A percentile compares a stretch with the other conserved stretches of the same genome.
These are phyloP conservation scores for Lottia gigantea DNA, from an alignment of 2,888 invertebrate genomes.

Conservation along the genomic window DNA sequence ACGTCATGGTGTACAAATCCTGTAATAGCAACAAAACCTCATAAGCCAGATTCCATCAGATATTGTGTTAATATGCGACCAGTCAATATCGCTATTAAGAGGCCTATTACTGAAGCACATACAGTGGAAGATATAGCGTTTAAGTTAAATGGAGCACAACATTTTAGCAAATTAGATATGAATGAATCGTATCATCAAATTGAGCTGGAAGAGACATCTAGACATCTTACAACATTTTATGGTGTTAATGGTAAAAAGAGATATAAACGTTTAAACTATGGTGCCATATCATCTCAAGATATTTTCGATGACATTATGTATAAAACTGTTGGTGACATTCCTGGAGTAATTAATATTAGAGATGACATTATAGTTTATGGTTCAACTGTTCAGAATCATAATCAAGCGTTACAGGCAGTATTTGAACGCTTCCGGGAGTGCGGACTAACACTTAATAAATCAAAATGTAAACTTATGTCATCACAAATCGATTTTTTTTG, in stretches of 20 bases:
- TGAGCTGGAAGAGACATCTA: background rate
- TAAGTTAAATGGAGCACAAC: constrained; percentile 1
- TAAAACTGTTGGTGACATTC: constrained; percentile 25
- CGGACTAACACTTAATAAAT: background rate
- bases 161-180: constrained; percentile 1
- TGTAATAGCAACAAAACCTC: constrained; percentile 30
- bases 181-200: constrained; percentile 12
- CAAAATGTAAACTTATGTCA: background rate
- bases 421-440: background rate
- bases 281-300: constrained; percentile 35
- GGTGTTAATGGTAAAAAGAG: constrained; percentile 12
- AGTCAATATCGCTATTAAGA: constrained; percentile 3
- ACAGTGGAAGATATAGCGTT: constrained; percentile 3
- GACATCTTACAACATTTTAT: constrained; percentile 20
- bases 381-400: background rate
- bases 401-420: background rate
- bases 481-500: background rate
- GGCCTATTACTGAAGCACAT: background rate
- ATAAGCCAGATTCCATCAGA: constrained; percentile 30
- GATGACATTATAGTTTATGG: constrained; percentile 38
- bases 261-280: constrained; percentile 38
- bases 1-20: constrained; percentile 24
- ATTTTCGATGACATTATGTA: constrained; percentile 35
- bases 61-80: constrained; percentile 19
- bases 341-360: constrained; percentile 32